Percentiles rank a stretch among this genome's conserved stretches.
Evolutionary conservation across 2,113 vertebrate genomes (phyloP).

Genomic region (Puffinus mauretanicus): DNA sequence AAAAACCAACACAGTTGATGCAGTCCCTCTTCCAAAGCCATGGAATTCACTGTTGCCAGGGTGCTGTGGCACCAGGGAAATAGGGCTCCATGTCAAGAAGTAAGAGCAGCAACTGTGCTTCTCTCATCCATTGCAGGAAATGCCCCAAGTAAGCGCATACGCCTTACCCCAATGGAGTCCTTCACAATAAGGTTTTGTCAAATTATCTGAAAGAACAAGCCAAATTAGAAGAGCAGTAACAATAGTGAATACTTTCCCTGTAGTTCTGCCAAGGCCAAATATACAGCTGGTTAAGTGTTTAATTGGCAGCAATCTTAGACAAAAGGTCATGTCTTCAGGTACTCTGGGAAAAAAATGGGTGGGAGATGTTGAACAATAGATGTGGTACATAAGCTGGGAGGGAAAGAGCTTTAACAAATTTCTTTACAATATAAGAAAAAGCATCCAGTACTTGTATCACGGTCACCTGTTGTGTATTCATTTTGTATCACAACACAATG

Average conservation of each 20-base stretch:
- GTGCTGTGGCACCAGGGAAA: not conserved
- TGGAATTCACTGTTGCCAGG: not conserved
- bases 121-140: not conserved
- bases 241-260: conserved; percentile 23
- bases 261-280: conserved; percentile 11
- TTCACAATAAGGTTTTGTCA: not conserved
- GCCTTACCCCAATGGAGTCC: not conserved
- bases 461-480: not conserved
- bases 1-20: not conserved
- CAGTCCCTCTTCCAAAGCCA: not conserved
- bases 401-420: not conserved
- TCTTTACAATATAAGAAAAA: not conserved
- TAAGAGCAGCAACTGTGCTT: not conserved
- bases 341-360: not conserved
- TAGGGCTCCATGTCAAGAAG: not conserved
- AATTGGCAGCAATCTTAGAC: not conserved
- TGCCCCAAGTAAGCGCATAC: not conserved
- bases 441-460: accelerated
- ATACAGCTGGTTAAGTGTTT: conserved; percentile 11
- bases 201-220: not conserved
- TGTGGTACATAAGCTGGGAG: not conserved
- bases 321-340: not conserved
- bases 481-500: not conserved
- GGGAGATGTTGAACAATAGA: not conserved
- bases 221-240: not conserved